phyloP scores from a whole-genome alignment of 2,888 invertebrate genomes.

The Lobophora halterata region DNA sequence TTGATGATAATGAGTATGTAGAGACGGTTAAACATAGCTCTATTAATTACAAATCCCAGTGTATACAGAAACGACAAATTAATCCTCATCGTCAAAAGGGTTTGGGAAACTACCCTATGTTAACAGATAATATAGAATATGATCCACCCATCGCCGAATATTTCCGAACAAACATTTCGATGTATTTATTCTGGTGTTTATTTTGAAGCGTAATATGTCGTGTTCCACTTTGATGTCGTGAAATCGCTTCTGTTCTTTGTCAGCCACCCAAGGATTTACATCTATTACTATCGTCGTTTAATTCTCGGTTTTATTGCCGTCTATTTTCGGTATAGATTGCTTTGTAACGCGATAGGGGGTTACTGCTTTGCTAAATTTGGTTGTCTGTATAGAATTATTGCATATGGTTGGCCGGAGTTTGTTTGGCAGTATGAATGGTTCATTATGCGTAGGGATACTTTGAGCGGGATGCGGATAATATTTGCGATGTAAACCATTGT shows the following conservation, averaged over 20 bases:
- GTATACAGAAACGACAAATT: conserved; percentile 65
- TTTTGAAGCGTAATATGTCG: conserved; percentile 80
- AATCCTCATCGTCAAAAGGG: conserved; percentile 72
- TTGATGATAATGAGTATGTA: not conserved
- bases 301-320: conserved; percentile 71
- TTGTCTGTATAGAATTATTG: conserved; percentile 70
- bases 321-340: conserved; percentile 70
- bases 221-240: conserved; percentile 81
- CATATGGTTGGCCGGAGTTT: conserved; percentile 79
- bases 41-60: conserved; percentile 65
- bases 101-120: conserved; percentile 68
- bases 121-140: conserved; percentile 74
- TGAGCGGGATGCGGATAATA: conserved; percentile 68
- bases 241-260: conserved; percentile 79
- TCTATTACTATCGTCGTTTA: conserved; percentile 65
- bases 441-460: conserved; percentile 76
- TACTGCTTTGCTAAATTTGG: conserved; percentile 51
- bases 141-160: conserved; percentile 75
- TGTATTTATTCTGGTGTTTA: conserved; percentile 79
- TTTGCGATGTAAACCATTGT: conserved; percentile 79
- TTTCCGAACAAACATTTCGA: conserved; percentile 77
- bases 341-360: conserved; percentile 64
- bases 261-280: conserved; percentile 73
- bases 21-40: conserved; percentile 21
- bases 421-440: conserved; percentile 79